These are phyloP conservation scores for Rotaria macrura DNA, from an alignment of 2,888 invertebrate genomes.

Conservation along the genomic window DNA sequence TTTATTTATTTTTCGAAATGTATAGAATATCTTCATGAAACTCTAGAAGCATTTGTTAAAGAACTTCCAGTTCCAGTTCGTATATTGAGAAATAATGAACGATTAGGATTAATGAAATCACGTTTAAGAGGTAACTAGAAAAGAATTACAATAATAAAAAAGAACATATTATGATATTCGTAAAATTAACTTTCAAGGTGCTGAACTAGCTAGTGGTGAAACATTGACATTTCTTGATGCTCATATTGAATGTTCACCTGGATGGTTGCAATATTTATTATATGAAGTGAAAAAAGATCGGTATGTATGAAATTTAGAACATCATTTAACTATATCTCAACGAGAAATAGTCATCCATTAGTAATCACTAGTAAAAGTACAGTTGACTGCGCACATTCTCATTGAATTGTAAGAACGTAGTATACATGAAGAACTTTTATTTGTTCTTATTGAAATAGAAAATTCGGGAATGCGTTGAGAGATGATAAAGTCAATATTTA, in stretches of 20 bases:
- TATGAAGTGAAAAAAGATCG: conserved; percentile 78
- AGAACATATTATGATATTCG: background rate
- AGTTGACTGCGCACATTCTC: too few relatives aligned
- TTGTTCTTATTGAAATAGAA: too few relatives aligned
- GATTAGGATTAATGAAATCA: conserved; percentile 89
- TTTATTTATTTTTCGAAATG: background rate
- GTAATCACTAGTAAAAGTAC: too few relatives aligned
- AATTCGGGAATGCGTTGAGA: too few relatives aligned
- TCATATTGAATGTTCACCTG: conserved; percentile 93
- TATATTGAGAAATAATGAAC: conserved; percentile 75
- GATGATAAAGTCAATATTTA: too few relatives aligned
- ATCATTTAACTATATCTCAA: too few relatives aligned
- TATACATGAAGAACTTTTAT: too few relatives aligned
- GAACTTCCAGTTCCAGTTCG: conserved; percentile 71
- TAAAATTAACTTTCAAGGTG: too few relatives aligned
- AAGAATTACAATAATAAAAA: background rate
- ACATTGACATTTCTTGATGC: conserved; percentile 90
- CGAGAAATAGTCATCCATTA: too few relatives aligned
- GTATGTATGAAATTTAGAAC: too few relatives aligned
- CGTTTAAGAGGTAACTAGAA: conserved; percentile 65
- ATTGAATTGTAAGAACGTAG: too few relatives aligned
- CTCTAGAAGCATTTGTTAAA: conserved; percentile 77
- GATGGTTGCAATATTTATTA: conserved; percentile 92
- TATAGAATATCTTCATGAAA: conserved; percentile 63
- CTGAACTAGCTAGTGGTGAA: conserved; percentile 58